These are phyloP conservation scores for Rhaphigaster nebulosa DNA, from an alignment of 2,888 invertebrate genomes.

Conservation along the genomic window DNA sequence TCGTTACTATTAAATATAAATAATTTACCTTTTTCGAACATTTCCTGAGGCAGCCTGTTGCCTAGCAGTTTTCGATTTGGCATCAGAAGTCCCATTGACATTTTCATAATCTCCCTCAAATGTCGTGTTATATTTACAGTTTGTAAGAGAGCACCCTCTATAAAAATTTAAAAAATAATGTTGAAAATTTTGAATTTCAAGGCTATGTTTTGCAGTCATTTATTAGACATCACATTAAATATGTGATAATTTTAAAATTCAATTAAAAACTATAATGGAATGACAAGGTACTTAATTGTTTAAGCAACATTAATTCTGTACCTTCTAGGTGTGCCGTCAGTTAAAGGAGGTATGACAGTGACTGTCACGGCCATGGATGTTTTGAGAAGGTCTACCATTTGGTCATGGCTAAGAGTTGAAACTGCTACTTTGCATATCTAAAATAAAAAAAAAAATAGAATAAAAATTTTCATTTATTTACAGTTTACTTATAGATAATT, in stretches of 20 bases:
- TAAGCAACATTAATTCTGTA: constrained; percentile 65
- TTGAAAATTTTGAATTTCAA: not conserved
- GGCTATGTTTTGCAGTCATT: not conserved
- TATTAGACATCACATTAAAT: not conserved
- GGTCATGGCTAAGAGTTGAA: constrained; percentile 89
- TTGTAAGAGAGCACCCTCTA: constrained; percentile 76
- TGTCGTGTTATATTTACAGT: constrained; percentile 76
- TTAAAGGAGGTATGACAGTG: constrained; percentile 81
- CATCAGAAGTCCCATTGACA: constrained; percentile 70
- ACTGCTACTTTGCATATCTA: constrained; percentile 89
- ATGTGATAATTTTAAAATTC: not conserved
- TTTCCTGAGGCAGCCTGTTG: constrained; percentile 74
- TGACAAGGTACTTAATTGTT: not conserved
- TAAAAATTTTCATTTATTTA: not conserved
- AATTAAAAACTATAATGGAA: not conserved
- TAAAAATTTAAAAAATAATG: not conserved
- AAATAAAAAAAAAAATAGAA: constrained; percentile 46
- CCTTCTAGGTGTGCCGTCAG: constrained; percentile 78
- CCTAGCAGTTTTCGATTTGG: constrained; percentile 66
- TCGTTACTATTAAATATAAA: not conserved
- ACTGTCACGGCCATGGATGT: constrained; percentile 90
- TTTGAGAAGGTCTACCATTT: constrained; percentile 92
- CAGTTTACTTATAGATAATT: not conserved
- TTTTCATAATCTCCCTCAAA: constrained; percentile 81
- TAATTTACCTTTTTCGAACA: constrained; percentile 73